Evolutionary conservation across 2,797 vertebrate species (phyloP).

Genomic region (Poecilia velifera): DNA sequence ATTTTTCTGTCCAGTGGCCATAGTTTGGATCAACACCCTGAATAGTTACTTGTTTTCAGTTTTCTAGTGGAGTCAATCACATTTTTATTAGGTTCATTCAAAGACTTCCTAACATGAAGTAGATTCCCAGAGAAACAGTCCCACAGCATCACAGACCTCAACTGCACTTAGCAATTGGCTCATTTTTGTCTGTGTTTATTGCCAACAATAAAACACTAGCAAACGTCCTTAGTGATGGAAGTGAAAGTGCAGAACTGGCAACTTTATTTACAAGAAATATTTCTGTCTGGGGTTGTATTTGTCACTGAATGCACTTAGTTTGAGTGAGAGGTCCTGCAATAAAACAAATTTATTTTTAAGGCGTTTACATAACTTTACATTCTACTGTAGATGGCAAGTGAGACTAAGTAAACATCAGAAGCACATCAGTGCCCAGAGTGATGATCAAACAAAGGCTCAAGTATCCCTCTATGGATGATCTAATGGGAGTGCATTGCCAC

Average conservation of each 20-base stretch:
- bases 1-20: not conserved
- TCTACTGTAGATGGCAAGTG: not conserved
- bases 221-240: not conserved
- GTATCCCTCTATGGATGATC: conserved; percentile 62
- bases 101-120: not conserved
- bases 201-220: not conserved
- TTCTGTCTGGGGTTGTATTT: too few relatives aligned
- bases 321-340: too few relatives aligned
- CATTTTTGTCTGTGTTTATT: not conserved
- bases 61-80: not conserved
- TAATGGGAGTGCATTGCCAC: conserved; percentile 53
- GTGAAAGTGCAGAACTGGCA: not conserved
- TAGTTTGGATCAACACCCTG: too few relatives aligned
- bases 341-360: too few relatives aligned
- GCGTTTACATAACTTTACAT: not conserved
- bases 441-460: conserved; percentile 49
- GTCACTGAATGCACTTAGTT: too few relatives aligned
- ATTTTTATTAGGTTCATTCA: not conserved
- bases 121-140: not conserved
- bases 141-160: not conserved
- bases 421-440: not conserved
- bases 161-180: not conserved
- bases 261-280: too few relatives aligned
- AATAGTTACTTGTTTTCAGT: not conserved
- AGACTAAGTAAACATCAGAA: not conserved